A percentile compares a stretch with the other conserved stretches of the same genome.
Conservation (phyloP, 2,113 vertebrate genomes). For the Pardalotus punctatus region DNA sequence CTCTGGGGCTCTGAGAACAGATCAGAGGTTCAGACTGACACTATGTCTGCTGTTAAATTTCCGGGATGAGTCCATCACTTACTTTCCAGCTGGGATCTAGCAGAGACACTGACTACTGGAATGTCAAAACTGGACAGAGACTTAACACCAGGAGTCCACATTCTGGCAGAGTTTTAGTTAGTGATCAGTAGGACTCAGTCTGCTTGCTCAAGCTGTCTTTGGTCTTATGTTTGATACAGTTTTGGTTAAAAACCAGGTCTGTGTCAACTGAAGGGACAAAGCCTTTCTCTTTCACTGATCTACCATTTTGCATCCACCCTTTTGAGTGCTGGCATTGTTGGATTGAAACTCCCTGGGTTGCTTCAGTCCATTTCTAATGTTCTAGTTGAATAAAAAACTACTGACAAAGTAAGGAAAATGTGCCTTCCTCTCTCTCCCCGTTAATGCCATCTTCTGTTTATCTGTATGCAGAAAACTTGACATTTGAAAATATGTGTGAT, state of each 20-base stretch:
- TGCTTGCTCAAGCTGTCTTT: background rate
- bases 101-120: background rate
- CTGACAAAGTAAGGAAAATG: background rate
- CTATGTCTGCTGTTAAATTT: background rate
- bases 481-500: background rate
- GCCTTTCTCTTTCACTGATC: background rate
- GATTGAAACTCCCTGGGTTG: background rate
- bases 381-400: background rate
- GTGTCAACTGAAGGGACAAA: background rate
- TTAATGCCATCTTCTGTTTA: background rate
- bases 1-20: accelerated
- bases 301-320: accelerated
- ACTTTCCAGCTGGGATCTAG: background rate
- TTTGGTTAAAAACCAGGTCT: background rate
- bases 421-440: background rate
- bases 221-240: background rate
- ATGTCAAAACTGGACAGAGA: background rate
- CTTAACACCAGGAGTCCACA: background rate
- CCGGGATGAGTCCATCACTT: background rate
- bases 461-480: background rate
- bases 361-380: background rate
- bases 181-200: background rate
- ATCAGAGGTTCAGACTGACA: background rate
- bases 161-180: background rate
- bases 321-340: background rate